Base-by-base conservation (phyloP, 1,140 invertebrate genomes). In the Cherax quadricarinatus region DNA sequence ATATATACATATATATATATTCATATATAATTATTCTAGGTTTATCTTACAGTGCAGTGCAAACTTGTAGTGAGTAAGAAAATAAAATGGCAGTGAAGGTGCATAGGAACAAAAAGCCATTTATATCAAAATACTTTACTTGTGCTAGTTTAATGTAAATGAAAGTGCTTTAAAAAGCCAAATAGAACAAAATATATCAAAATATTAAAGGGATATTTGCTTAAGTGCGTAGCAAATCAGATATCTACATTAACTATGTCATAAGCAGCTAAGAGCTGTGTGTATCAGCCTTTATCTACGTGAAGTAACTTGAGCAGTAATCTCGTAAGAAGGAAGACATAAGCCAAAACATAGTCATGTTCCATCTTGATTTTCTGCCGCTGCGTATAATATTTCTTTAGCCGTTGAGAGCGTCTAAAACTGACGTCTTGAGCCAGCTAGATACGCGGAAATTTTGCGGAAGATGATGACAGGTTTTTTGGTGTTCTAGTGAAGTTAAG, bases 1-100 rank as follows among this genome's bases (percentile, higher is more conserved):
- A 57, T 57, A 57, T 10, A 57, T 57, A 57, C 18, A 49, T 41
- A 41, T 73, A 49, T 70, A 57, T 57, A 57, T 10, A 57, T 57
- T 10, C 18, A 49, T 41, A 53, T n/a, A 66, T 60, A 5, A 24
- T 75, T 30, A 87, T 24, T 41, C 49, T 87, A 87, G 21, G 30
- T 62, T 51, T 73, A 86, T 48, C 21, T 49, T 86, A 86, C 86
- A 87, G 86, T 87, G 86, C 86, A 87, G 75, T 87, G 86, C 86
- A 78, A 49, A 85, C 14, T 85, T 48, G 30, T 66, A 70, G 14
- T 85, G 24, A 30, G 9, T 21, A 75, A 75, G 21, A 70, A 75
- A 30, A 30, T 75, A 75, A 30, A 75, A 21, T 21, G 2, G 24
- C 24, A 75, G 3, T 30, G 9, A 30, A 75, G 70, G 70, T 75